Conservation (phyloP, 2,113 vertebrate species). For the Arizona elegans region DNA sequence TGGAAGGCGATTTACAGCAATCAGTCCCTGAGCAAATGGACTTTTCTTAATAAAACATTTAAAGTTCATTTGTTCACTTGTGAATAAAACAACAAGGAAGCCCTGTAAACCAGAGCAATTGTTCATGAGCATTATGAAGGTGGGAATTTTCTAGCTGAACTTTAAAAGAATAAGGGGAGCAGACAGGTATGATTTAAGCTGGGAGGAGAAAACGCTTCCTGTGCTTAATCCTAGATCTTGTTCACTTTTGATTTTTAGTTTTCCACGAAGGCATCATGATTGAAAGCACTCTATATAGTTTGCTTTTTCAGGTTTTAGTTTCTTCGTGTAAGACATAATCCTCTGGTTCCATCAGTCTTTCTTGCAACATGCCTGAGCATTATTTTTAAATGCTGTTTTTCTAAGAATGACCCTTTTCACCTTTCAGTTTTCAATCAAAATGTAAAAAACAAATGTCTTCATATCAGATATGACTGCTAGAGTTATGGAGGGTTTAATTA, state of each 20-base stretch:
- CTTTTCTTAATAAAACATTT: not conserved
- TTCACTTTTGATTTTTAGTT: constrained; percentile 24
- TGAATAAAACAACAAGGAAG: constrained; percentile 21
- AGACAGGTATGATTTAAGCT: constrained; percentile 4
- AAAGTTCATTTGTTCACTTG: constrained; percentile 16
- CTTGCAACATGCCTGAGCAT: constrained; percentile 19
- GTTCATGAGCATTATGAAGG: not conserved
- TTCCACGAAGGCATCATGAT: constrained; percentile 22
- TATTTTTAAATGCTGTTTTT: constrained; percentile 18
- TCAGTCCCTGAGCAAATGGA: not conserved
- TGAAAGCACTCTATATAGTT: constrained; percentile 20
- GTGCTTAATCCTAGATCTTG: not conserved
- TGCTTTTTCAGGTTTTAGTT: constrained; percentile 31
- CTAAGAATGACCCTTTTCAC: constrained; percentile 15
- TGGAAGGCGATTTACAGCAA: not conserved
- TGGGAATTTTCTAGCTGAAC: constrained; percentile 24
- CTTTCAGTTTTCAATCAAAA: constrained; percentile 50
- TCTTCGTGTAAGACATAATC: constrained; percentile 17
- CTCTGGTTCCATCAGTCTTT: constrained; percentile 31
- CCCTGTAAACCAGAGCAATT: not conserved
- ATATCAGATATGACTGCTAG: constrained; percentile 58
- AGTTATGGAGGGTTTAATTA: constrained; percentile 61
- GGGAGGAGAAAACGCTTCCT: not conserved
- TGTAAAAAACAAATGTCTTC: constrained; percentile 35
- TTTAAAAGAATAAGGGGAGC: constrained; percentile 2